These are phyloP conservation scores for Taenioides sp. DNA, from an alignment of 2,797 vertebrate genomes.

Conservation along the genomic window DNA sequence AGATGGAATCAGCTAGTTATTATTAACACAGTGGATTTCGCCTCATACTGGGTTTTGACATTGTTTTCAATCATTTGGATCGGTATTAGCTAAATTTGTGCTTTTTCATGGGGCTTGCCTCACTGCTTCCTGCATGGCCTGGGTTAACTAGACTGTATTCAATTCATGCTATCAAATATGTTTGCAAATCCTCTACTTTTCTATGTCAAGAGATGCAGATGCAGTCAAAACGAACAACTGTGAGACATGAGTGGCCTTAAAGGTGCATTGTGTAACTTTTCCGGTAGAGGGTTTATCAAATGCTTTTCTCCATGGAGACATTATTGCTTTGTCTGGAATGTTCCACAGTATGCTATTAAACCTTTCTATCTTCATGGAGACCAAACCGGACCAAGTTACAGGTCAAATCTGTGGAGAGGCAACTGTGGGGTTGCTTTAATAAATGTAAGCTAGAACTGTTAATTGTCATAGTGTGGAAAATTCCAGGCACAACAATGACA, in stretches of 20 bases:
- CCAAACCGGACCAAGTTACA: too few species aligned
- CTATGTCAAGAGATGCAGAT: neutral
- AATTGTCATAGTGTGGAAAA: too few species aligned
- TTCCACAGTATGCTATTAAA: too few species aligned
- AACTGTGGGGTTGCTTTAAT: too few species aligned
- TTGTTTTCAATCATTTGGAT: slow-evolving; percentile 27
- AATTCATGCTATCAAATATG: neutral
- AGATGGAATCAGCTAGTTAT: slow-evolving; percentile 41
- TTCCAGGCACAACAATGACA: too few species aligned
- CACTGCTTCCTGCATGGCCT: neutral
- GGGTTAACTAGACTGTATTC: neutral
- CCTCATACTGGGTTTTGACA: slow-evolving; percentile 8
- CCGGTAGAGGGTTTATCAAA: too few species aligned
- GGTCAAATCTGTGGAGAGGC: too few species aligned
- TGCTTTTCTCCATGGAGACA: too few species aligned
- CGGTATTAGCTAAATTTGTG: slow-evolving; percentile 11
- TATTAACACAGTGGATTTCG: slow-evolving; percentile 30
- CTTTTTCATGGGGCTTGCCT: neutral
- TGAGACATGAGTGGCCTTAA: neutral
- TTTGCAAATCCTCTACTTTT: neutral
- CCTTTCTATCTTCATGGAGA: too few species aligned
- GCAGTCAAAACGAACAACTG: neutral
- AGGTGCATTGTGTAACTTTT: too few species aligned
- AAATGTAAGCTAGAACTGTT: too few species aligned
- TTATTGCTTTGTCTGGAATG: too few species aligned